Evolutionary conservation across 2,888 invertebrate species (phyloP).

Genomic region (Euplexia lucipara): DNA sequence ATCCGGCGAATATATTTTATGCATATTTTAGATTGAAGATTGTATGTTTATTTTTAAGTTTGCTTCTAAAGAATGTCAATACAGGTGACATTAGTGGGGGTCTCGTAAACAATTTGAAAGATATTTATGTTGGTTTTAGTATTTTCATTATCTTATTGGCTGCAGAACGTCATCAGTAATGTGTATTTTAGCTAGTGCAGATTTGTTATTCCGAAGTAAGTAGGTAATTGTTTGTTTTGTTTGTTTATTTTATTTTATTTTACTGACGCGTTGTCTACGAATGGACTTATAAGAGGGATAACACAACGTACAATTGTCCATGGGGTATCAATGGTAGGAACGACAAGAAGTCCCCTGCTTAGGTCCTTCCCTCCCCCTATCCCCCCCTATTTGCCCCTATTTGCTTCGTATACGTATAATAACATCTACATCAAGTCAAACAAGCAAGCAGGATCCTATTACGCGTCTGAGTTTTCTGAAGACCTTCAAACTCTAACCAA

Average conservation of each 20-base stretch:
- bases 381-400: no score
- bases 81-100: neutral
- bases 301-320: no score
- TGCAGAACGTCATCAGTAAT: neutral
- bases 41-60: slow-evolving; percentile 18
- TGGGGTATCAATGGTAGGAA: no score
- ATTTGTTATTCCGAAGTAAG: neutral
- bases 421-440: no score
- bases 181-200: neutral
- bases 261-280: no score
- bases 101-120: slow-evolving; percentile 13
- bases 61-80: slow-evolving; percentile 13
- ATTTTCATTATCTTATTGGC: slow-evolving; percentile 14
- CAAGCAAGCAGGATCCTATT: no score
- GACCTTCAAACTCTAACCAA: no score
- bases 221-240: neutral
- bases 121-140: neutral
- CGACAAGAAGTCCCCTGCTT: no score
- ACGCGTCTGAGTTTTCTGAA: no score
- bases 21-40: slow-evolving; percentile 22
- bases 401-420: no score
- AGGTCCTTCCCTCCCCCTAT: no score
- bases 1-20: slow-evolving; percentile 13
- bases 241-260: neutral
- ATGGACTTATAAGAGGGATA: neutral